Base-by-base conservation (phyloP, 2,113 vertebrate genomes). In the Cacatua alba region DNA sequence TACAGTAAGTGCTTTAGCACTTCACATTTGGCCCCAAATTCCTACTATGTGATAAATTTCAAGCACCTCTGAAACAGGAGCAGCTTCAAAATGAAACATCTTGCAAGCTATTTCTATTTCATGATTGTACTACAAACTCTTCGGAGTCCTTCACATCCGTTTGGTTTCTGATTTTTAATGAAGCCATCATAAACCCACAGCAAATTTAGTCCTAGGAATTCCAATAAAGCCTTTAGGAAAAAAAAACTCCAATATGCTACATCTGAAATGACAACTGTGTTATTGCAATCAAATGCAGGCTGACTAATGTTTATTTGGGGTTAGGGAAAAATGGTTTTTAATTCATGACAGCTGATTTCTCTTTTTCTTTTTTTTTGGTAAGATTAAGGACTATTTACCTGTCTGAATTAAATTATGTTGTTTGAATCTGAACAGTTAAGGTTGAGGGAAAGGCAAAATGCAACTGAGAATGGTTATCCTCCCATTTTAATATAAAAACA, bases 281-380 rank as follows among this genome's bases (percentile, higher is more conserved):
- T 92, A 48, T 74, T 93, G 83, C 59, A 95, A 93, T 91, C 88
- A 88, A 90, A 86, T 62, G 81, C 88, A 94, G 93, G 72, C 86
- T 84, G 44, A 39, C 85, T 95, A 12, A 69, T 88, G 72, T 94
- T 96, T 96, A 91, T 96, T 93, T 96, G 95, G 92, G 80, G 75
- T 69, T 63, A 83, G 82, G 69, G 62, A 19, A 91, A 96, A 97
- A 94, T 24, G 44, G 75, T 43, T 7, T 94, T 96, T 96, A 94
- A 94, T 93, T 94, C 55, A 48, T 57, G 91, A 92, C 96, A 92
- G 95, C 94, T 80, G 83, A 96, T 87, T 77, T n/a, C 11, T 48
- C 16, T 11, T 44, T n/a, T 17, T 8, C 16, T 37, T 62, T 62
- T 82, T 64, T 39, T 41, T 29, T 64, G 75, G 3, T 11, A 44